These are phyloP conservation scores for Notarius quadriscutis DNA, from an alignment of 2,113 vertebrate species.

Conservation along the genomic window DNA sequence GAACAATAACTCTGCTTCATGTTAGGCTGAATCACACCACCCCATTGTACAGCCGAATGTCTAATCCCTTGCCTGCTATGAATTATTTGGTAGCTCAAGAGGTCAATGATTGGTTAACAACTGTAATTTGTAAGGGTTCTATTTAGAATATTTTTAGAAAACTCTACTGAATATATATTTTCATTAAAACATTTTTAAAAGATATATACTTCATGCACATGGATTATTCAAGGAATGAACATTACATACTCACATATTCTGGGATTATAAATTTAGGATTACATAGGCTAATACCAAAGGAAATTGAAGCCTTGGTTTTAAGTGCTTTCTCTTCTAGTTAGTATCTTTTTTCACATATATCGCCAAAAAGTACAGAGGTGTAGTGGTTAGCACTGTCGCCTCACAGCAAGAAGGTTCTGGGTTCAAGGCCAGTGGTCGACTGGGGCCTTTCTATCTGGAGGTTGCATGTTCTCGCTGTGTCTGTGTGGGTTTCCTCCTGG, in stretches of 20 bases:
- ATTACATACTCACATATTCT: background rate
- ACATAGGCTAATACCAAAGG: slow-evolving; percentile 33
- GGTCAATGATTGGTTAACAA: background rate
- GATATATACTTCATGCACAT: background rate
- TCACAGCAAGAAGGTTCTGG: too few relatives aligned
- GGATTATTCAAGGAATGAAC: background rate
- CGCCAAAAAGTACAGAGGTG: background rate
- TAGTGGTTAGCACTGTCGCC: too few relatives aligned
- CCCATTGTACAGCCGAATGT: background rate
- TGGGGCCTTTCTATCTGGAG: too few relatives aligned
- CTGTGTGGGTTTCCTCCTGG: too few relatives aligned
- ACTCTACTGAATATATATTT: background rate
- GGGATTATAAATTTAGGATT: background rate
- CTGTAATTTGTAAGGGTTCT: background rate
- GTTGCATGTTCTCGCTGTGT: too few relatives aligned
- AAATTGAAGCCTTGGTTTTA: slow-evolving; percentile 21
- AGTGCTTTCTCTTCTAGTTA: slow-evolving; percentile 4
- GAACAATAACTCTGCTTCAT: background rate
- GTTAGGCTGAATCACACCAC: background rate
- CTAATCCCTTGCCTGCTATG: background rate
- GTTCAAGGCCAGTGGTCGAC: too few relatives aligned
- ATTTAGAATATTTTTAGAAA: background rate
- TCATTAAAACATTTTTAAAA: background rate
- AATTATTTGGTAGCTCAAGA: background rate
- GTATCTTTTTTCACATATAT: background rate